Percentiles rank a stretch among this genome's conserved stretches.
phyloP scores from a whole-genome alignment of 2,888 invertebrate species.

The Polydrusus tereticollis region DNA sequence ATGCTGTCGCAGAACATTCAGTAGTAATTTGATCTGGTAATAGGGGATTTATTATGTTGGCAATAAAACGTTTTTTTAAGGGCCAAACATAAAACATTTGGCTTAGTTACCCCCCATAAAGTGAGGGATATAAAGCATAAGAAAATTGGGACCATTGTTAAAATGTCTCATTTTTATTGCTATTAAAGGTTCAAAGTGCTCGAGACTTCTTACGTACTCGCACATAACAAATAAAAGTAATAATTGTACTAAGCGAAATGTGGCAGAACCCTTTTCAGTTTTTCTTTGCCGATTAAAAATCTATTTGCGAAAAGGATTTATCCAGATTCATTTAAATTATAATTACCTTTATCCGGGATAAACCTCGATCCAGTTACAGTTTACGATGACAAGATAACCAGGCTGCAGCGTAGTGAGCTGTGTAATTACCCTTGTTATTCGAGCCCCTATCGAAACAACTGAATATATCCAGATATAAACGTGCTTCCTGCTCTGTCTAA shows the following conservation, averaged over 20 bases:
- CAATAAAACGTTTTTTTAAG: not conserved
- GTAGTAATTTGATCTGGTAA: no score
- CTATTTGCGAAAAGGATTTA: not conserved
- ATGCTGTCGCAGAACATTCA: no score
- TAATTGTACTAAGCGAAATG: no score
- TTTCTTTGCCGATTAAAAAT: not conserved
- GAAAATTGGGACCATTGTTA: not conserved
- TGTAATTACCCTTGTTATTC: not conserved
- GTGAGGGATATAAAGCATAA: not conserved
- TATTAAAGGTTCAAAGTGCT: no score
- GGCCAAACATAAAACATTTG: not conserved
- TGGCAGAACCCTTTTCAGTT: not conserved
- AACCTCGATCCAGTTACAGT: not conserved
- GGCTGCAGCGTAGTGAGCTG: not conserved
- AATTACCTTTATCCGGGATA: not conserved
- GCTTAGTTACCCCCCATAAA: not conserved
- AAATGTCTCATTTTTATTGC: no score
- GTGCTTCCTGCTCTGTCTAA: not conserved
- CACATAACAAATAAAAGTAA: no score
- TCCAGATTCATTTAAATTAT: not conserved
- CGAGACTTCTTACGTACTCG: no score
- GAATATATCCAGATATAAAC: not conserved
- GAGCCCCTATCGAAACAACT: not conserved
- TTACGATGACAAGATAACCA: slow-evolving; percentile 8
- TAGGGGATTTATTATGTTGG: no score